phyloP scores from a whole-genome alignment of 2,888 invertebrate species.

The Dexiosoma caninum region DNA sequence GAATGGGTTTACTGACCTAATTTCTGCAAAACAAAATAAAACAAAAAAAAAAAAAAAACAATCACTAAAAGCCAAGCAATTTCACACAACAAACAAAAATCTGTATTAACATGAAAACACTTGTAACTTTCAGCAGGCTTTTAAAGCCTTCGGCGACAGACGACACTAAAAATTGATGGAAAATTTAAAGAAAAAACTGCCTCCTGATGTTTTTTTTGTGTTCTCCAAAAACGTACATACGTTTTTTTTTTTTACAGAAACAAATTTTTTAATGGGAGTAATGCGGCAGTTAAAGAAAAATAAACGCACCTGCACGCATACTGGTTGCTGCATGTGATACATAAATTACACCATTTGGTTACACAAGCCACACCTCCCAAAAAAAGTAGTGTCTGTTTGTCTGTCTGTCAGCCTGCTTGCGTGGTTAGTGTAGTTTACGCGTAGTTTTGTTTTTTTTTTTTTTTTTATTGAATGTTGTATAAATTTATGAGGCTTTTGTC shows the following conservation, averaged over 20 bases:
- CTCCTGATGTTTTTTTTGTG: neutral
- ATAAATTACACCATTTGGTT: conserved; percentile 63
- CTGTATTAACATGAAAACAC: conserved; percentile 52
- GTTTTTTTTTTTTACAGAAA: neutral
- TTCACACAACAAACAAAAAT: conserved; percentile 34
- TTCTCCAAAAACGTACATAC: neutral
- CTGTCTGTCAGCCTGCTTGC: neutral
- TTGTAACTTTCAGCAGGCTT: conserved; percentile 48
- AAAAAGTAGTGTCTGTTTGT: neutral
- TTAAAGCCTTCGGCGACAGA: conserved; percentile 56
- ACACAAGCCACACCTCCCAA: conserved; percentile 59
- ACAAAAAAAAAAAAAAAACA: neutral
- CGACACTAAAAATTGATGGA: conserved; percentile 56
- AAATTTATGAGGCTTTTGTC: conserved; percentile 56
- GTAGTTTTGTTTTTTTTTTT: no score
- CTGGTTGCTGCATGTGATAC: conserved; percentile 43
- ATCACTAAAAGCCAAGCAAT: conserved; percentile 31
- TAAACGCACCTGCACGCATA: conserved; percentile 62
- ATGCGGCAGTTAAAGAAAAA: conserved; percentile 44
- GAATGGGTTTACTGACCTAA: conserved; percentile 50
- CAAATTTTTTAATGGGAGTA: conserved; percentile 41
- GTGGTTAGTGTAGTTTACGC: neutral
- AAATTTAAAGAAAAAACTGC: conserved; percentile 22
- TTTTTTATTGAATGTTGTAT: neutral
- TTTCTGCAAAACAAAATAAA: conserved; percentile 12